Evolutionary conservation across 2,113 vertebrate genomes (phyloP), one percentile per base, ranked within the genome.

Genomic region (Prochilodus magdalenae): DNA sequence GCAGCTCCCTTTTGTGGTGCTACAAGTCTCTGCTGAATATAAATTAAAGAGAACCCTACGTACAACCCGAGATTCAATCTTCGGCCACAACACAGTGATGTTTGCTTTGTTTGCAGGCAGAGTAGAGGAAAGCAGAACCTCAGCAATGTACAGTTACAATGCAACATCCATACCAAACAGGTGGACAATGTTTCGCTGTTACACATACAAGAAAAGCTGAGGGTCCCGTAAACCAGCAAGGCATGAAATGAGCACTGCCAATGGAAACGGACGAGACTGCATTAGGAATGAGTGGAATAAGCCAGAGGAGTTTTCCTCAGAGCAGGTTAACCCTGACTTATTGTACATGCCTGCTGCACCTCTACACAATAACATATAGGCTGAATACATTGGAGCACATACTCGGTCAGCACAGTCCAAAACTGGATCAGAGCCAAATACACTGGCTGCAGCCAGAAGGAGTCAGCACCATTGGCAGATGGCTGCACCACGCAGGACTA

Each of bases 231-330:
- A 22, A 4, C 53, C n/a, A 63, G 33, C 59, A 29, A 27, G 49
- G 59, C 59, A 24, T 75, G 73, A 62, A 60, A 75, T 62, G 13
- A 62, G 62, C 8, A 22, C 30, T 60, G 73, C 40, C 73, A 40
- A 40, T 29, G 15, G 26, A n/a, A 62, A 75, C 5, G 2, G n/a
- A 74, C 44, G 24, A 49, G 16, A 49, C 14, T 18, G 49, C 14
- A 51, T 51, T 51, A 51, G 18, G 49, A 18, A 16, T 51, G 14
- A 18, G 49, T 44, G 5, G 4, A 44, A 44, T 44, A 10, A 16
- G 16, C 14, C 0, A 15, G 3, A 51, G 1, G 49, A 51, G 8
- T 51, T 4, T 1, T 5, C n/a, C 73, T 77, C 29, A 47, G 30
- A 20, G 24, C 27, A 27, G 36, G 33, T 27, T 62, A 62, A 75